phyloP scores from a whole-genome alignment of 2,113 vertebrate species.

The Uria lomvia region DNA sequence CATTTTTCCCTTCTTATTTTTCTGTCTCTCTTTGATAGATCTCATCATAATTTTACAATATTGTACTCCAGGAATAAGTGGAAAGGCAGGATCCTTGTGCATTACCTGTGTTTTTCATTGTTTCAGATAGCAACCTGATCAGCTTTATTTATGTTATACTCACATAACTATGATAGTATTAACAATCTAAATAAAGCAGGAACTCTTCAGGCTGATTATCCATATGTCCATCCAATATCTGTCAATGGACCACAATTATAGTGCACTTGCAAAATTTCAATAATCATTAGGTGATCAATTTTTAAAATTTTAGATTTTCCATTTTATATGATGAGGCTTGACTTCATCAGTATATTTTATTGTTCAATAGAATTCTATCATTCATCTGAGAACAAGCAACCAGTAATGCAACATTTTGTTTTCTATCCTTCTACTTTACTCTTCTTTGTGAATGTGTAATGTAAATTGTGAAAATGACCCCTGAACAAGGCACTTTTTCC shows the following conservation, averaged over 20 bases:
- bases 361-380: not conserved
- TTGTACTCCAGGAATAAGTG: not conserved
- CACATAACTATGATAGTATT: not conserved
- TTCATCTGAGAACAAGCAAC: not conserved
- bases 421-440: not conserved
- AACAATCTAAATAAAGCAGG: not conserved
- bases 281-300: accelerated
- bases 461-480: not conserved
- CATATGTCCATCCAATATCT: not conserved
- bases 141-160: not conserved
- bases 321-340: not conserved
- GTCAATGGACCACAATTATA: not conserved
- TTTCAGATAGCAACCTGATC: not conserved
- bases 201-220: not conserved
- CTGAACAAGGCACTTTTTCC: not conserved
- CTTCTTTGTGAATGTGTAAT: not conserved
- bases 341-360: not conserved
- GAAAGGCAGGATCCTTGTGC: not conserved
- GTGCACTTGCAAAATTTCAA: not conserved
- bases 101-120: not conserved
- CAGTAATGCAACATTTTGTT: not conserved
- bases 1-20: not conserved
- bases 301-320: not conserved
- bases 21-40: not conserved
- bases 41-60: not conserved